These are phyloP conservation scores for Rhodophaea formosa DNA, from an alignment of 2,888 invertebrate species.

Conservation along the genomic window DNA sequence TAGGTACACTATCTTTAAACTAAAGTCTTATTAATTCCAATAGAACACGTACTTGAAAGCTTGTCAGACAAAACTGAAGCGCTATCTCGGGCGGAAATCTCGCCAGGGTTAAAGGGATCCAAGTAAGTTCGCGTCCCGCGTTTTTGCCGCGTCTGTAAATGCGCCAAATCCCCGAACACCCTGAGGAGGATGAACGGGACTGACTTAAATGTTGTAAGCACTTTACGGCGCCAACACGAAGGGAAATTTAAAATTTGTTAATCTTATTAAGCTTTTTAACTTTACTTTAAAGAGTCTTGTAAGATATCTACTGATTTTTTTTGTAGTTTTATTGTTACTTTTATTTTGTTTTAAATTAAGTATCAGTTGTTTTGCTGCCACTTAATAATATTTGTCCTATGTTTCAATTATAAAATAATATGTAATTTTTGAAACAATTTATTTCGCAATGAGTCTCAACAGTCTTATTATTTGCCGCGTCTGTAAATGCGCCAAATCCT, in stretches of 20 bases:
- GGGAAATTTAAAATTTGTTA: slow-evolving; percentile 58
- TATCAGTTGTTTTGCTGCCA: too few species aligned
- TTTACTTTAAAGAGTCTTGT: slow-evolving; percentile 33
- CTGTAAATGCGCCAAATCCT: too few species aligned
- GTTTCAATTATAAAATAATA: too few species aligned
- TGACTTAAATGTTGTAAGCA: slow-evolving; percentile 48
- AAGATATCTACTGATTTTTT: neutral
- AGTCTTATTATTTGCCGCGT: too few species aligned
- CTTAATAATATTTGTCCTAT: too few species aligned
- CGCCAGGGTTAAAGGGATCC: slow-evolving; percentile 37
- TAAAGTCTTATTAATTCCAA: neutral
- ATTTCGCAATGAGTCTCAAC: too few species aligned
- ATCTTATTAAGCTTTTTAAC: slow-evolving; percentile 28
- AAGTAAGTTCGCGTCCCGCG: slow-evolving; percentile 39
- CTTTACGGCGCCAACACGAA: slow-evolving; percentile 51
- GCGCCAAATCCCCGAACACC: slow-evolving; percentile 60
- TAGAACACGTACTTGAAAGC: slow-evolving; percentile 31
- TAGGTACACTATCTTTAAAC: too few species aligned
- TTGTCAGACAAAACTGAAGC: slow-evolving; percentile 50
- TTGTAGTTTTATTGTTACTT: too few species aligned
- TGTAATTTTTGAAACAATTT: too few species aligned
- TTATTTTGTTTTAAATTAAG: too few species aligned
- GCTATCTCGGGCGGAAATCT: slow-evolving; percentile 48
- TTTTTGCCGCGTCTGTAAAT: slow-evolving; percentile 56
- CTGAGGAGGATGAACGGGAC: slow-evolving; percentile 56